Base-by-base conservation (phyloP, 2,113 vertebrate genomes). In the Chloropsis cyanopogon region DNA sequence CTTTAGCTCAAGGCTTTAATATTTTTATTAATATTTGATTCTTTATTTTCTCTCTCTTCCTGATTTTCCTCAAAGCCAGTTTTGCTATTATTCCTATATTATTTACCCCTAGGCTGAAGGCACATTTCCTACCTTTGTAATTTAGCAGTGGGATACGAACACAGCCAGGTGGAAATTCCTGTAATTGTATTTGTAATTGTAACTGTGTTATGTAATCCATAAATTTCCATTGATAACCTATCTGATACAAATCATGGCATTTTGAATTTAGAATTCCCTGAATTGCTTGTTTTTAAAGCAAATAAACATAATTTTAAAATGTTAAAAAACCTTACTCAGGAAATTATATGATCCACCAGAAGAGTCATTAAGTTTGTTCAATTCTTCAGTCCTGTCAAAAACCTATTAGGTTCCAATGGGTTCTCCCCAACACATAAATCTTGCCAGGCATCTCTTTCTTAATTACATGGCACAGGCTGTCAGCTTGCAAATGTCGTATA, bases 371-470 rank as follows among this genome's bases (percentile, higher is more conserved):
- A 54, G 63, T 52, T 71, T 57, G 28, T 37, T 50, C 75, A 68
- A 28, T 92, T 82, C 73, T 85, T 82, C 56, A 70, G 41, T 59
- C 37, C 37, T 93, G 75, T 91, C 66, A 90, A 88, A 96, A 95
- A 68, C 49, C 25, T 66, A 29, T 86, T 70, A 64, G 33, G 66
- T 86, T 95, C 78, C 86, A 71, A 41, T n/a, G 44, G 56, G 57
- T 60, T 90, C 59, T 92, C 44, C 60, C 76, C 35, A 86, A 4
- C 37, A 54, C 56, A 92, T 94, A 66, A 94, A 91, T 96, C 81
- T 92, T 94, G 50, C 68, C 82, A 86, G 64, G 61, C 84, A 52
- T 70, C 81, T 79, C 66, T 94, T 96, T 95, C 83, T 94, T 96
- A 96, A 97, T 96, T 85, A 82, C 12, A 47, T 64, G 50, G 33